Conservation (phyloP, 2,797 vertebrate species). For the Gambusia yucatana region DNA sequence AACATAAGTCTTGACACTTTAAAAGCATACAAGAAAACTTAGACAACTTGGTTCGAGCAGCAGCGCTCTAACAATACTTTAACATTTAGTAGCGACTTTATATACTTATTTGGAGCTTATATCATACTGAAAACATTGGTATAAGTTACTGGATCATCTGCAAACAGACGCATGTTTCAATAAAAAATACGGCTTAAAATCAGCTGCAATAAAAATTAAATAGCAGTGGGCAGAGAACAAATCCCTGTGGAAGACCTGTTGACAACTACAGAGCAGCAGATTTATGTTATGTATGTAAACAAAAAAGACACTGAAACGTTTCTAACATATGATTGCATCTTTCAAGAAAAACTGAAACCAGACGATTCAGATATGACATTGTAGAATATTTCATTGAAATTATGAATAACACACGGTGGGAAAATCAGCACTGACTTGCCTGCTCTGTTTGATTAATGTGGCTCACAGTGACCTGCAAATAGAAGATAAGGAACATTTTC, state of each 20-base stretch:
- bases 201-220: background rate
- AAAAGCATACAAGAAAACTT: background rate
- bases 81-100: background rate
- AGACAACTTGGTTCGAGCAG: background rate
- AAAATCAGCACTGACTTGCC: background rate
- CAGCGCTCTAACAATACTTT: background rate
- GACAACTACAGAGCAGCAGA: background rate
- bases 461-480: background rate
- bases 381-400: background rate
- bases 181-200: background rate
- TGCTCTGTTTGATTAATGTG: background rate
- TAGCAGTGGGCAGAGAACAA: background rate
- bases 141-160: background rate
- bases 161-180: background rate
- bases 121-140: background rate
- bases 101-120: background rate
- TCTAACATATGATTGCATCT: background rate
- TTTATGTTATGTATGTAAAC: background rate
- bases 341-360: background rate
- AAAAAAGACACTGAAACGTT: background rate
- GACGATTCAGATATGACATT: background rate
- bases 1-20: background rate
- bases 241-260: background rate
- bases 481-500: background rate
- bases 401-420: background rate